A percentile compares a stretch with the other conserved stretches of the same genome.
Conservation (phyloP, 1,140 invertebrate species). For the Hyphantria cunea region DNA sequence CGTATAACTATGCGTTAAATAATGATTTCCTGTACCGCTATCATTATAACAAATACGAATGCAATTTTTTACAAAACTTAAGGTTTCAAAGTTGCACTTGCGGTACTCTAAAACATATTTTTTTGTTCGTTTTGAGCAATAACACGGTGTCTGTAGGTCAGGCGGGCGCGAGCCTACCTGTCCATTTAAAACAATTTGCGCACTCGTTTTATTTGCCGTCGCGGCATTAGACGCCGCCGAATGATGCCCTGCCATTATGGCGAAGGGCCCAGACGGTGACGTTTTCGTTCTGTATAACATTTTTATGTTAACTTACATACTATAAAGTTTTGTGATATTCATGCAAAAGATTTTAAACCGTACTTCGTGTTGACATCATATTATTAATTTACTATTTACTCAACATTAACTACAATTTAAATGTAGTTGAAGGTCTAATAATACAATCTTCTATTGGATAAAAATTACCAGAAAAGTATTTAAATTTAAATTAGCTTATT, state of each 20-base stretch:
- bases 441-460: too few species aligned
- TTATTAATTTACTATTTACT: too few species aligned
- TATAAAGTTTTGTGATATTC: constrained; percentile 1
- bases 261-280: constrained; percentile 36
- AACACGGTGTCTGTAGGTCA: constrained; percentile 69
- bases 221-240: constrained; percentile 58
- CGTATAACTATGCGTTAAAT: too few species aligned
- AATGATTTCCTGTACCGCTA: too few species aligned
- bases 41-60: neutral
- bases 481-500: too few species aligned
- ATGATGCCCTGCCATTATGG: constrained; percentile 64
- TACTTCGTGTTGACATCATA: too few species aligned
- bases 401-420: too few species aligned
- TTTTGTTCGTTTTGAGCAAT: constrained; percentile 58
- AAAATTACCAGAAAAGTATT: too few species aligned
- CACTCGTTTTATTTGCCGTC: constrained; percentile 57
- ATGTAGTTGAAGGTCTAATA: too few species aligned
- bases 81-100: neutral
- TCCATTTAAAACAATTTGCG: constrained; percentile 78
- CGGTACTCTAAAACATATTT: constrained; percentile 40
- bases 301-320: neutral
- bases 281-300: constrained; percentile 31
- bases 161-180: constrained; percentile 65
- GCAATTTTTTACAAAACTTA: neutral
- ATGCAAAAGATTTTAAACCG: too few species aligned